Evolutionary conservation across 2,113 vertebrate species (phyloP), one percentile per base, ranked within the genome.

Genomic region (Dissostichus mawsoni): DNA sequence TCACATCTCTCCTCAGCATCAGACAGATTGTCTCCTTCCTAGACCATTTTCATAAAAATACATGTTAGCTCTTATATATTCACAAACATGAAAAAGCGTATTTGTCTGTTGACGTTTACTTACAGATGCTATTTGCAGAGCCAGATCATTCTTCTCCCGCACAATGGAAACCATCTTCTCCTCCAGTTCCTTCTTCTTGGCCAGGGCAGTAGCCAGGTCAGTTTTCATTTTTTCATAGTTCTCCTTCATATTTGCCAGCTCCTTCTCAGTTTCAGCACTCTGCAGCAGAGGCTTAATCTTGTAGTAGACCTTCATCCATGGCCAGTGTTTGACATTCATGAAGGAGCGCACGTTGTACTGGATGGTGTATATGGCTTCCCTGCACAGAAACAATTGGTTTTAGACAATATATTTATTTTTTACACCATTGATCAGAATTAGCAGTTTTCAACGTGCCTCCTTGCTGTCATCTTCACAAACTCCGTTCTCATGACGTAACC

Each of bases 1-100:
- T 92, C 91, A 33, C 91, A 92, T 74, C 91, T 89, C 65, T 92
- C 90, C 63, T 92, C 91, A 74, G 88, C 90, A 87, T 91, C 90
- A 33, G 71, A 90, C 89, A 92, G 90, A 87, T 84, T 85, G 18
- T 94, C 93, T 47, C 74, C 0, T 88, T 93, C 92, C 91, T 94
- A 45, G 23, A 23, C 23, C 10, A 74, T 48, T 17, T 2, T 69
- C 0, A 4, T 62, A 36, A 23, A 23, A 23, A 23, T 23, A 23
- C 14, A 1, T 64, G 8, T 81, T 52, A 41, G 61, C 0, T 23
- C 23, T 23, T 23, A 23, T 23, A 23, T 23, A 23, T 23, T 23
- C 23, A 61, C 23, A 20, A 59, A 29, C 3, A 23, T 50, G 20
- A 36, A 33, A 75, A 68, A 77, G 12, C 2, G 10, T n/a, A 23